A percentile compares a stretch with the other conserved stretches of the same genome.
These are phyloP conservation scores for Dromas ardeola DNA, from an alignment of 2,113 vertebrate genomes.

Conservation along the genomic window DNA sequence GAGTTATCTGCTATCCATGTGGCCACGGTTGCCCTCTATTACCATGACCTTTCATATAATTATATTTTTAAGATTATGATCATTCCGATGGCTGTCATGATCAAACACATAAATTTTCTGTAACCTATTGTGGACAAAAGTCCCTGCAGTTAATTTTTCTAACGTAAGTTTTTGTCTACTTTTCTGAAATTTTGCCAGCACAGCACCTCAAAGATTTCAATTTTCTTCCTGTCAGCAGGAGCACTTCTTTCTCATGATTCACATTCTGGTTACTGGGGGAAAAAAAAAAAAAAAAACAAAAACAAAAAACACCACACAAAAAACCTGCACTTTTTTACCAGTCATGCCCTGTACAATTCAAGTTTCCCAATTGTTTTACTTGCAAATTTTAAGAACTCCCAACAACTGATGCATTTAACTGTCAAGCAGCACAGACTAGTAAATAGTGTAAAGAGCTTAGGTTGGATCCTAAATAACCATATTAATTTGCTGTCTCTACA, in stretches of 20 bases:
- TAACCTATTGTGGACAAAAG: neutral
- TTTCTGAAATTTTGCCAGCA: conserved; percentile 43
- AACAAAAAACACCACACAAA: neutral
- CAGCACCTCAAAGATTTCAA: conserved; percentile 26
- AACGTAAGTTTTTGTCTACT: neutral
- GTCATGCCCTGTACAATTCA: neutral
- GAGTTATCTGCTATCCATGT: neutral
- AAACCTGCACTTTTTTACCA: neutral
- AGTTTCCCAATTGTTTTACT: neutral
- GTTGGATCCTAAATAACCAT: neutral
- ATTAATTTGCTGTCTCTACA: neutral
- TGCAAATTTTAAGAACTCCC: neutral
- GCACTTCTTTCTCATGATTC: neutral
- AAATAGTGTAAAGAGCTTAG: neutral
- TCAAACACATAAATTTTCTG: conserved; percentile 7
- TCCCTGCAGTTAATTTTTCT: neutral
- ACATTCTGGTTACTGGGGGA: neutral
- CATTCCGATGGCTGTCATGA: neutral
- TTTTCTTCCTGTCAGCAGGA: conserved; percentile 39
- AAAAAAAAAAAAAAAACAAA: neutral
- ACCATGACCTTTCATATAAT: neutral
- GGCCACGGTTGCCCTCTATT: neutral
- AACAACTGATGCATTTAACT: neutral
- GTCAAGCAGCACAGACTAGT: neutral
- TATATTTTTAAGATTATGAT: neutral